Evolutionary conservation across 2,797 vertebrate species (phyloP), one percentile per base, ranked within the genome.

Genomic region (Mionectes olivaceus): DNA sequence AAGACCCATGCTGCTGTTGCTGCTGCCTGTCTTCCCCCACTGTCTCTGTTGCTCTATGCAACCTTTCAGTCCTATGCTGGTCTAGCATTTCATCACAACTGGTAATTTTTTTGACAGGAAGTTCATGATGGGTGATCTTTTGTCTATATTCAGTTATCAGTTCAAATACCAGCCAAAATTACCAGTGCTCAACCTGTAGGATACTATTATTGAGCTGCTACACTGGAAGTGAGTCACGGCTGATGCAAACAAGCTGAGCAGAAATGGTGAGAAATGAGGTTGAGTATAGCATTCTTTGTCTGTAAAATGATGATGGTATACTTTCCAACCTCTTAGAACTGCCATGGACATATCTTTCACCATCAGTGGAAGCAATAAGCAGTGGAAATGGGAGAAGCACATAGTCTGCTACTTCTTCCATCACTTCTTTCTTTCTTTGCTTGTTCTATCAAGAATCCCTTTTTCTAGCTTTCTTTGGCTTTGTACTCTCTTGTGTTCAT

Each of bases 181-280:
- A 46, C 35, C 43, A 12, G 16, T n/a, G 11, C 12, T 70, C 25
- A 71, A 56, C 41, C 57, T 61, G 15, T 21, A 70, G 17, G 69
- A 41, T 7, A 47, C 24, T 13, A 44, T 15, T 78, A 1, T 7
- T 39, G 50, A 84, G 37, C 28, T 37, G 13, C 39, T 53, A 5
- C 9, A 19, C 67, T 91, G 75, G 53, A 89, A 89, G 47, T 95
- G 87, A 95, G 50, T 92, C 84, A 94, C 49, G 27, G 35, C 63
- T 89, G 81, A 60, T 33, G 27, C 15, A 82, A 79, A 84, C 25
- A 63, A 87, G 32, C 44, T 39, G 39, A 91, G 52, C 17, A 82
- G 43, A 23, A 23, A 33, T 90, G 61, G 49, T 71, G 53, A 93
- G 90, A 93, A 95, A 77, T 60, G 56, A 74, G 33, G 19, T 2